A percentile compares a stretch with the other conserved stretches of the same genome.
phyloP scores from a whole-genome alignment of 2,888 invertebrate species.

The Ferdinandea cuprea region DNA sequence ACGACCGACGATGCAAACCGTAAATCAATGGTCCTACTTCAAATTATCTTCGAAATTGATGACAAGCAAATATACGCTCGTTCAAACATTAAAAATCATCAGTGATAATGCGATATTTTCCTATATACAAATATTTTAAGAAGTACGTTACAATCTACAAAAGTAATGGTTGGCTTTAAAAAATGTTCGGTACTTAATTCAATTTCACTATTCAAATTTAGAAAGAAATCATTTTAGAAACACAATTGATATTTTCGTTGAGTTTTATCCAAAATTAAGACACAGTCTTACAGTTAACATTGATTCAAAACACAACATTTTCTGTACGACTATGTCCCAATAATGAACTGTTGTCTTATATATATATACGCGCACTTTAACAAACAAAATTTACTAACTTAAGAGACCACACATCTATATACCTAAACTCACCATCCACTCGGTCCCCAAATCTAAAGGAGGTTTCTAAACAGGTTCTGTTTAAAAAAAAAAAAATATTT shows the following conservation, averaged over 20 bases:
- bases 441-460: conserved; percentile 3
- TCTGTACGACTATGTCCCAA: conserved; percentile 83
- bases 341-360: conserved; percentile 77
- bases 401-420: neutral
- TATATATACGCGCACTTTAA: neutral
- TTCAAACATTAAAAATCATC: no score
- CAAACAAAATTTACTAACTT: neutral
- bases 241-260: conserved; percentile 65
- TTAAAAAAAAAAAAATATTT: conserved; percentile 14
- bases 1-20: no score
- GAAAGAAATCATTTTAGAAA: no score
- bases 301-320: conserved; percentile 83
- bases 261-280: conserved; percentile 81
- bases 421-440: conserved; percentile 1
- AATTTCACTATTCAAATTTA: no score
- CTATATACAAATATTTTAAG: no score
- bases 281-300: conserved; percentile 84
- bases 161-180: no score
- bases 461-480: conserved; percentile 10
- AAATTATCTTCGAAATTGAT: no score
- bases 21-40: no score
- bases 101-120: no score
- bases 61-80: no score
- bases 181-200: no score
- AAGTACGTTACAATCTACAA: no score